Evolutionary conservation across 1,140 invertebrate genomes (phyloP), one percentile per base, ranked within the genome.

Genomic region (Caenorhabditis latens): DNA sequence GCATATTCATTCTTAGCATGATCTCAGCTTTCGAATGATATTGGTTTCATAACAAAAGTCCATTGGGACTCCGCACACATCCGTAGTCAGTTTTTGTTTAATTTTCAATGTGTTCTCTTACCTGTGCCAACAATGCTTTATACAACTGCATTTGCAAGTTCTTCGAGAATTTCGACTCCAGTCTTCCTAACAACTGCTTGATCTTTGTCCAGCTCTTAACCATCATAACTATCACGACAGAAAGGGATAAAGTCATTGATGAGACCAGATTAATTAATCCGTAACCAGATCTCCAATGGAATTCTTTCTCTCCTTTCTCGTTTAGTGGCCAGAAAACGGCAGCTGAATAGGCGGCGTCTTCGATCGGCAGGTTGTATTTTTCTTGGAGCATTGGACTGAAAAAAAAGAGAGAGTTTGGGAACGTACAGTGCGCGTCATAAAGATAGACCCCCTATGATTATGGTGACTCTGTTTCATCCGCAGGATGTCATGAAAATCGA

Each of bases 91-190:
- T n/a, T n/a, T n/a, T n/a, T n/a, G n/a, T n/a, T n/a, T n/a, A n/a
- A n/a, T n/a, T 63, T 58, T 2, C 55, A 19, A 58, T 19, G 4
- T 19, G 55, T n/a, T 19, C 32, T 2, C 32, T 5, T 63, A 63
- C 61, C 24, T 63, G 61, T 7, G 24, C 61, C 24, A 63, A 21
- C 21, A 63, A 40, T 40, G 61, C 61, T 32, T 63, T 63, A 14
- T 40, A 63, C 61, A 63, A 63, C 32, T 63, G 61, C 61, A 63
- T 63, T 32, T 63, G 61, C 24, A 63, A 32, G 6, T 63, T 63
- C 14, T 63, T 63, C 61, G 61, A 63, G 32, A 63, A 63, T 24
- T 40, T 63, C 32, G 61, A 63, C 32, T 63, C 61, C 61, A 63
- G 32, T 32, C 61, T 63, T 9, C 61, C 61, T 21, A 63, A 63